A percentile compares a stretch with the other conserved stretches of the same genome.
Evolutionary conservation across 1,140 invertebrate species (phyloP).

Genomic region (Hylaeus volcanicus): DNA sequence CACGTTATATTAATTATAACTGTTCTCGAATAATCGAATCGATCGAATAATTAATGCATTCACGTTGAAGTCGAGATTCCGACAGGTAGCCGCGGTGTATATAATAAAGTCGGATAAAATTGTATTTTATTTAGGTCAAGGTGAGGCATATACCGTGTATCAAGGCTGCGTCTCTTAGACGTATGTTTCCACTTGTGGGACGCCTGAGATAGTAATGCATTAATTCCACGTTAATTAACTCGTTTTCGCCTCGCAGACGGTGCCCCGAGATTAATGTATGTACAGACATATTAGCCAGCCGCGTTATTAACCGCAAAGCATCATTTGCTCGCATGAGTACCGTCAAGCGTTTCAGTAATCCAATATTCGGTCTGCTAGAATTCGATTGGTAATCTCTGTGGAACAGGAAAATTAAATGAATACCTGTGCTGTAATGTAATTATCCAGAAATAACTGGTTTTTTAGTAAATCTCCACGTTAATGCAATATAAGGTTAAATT

Average conservation of each 20-base stretch:
- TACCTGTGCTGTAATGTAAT: not conserved
- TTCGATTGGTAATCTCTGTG: not conserved
- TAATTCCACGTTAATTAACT: not conserved
- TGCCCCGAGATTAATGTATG: not conserved
- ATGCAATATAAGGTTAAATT: no score
- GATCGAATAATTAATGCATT: no score
- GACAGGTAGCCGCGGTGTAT: not conserved
- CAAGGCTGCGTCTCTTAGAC: not conserved
- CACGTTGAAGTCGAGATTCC: no score
- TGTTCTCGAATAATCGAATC: no score
- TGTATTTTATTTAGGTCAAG: not conserved
- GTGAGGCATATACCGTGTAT: not conserved
- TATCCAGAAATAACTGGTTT: not conserved
- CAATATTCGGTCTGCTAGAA: not conserved
- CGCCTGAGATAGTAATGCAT: not conserved
- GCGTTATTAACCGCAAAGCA: not conserved
- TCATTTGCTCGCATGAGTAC: constrained; percentile 14
- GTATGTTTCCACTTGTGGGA: not conserved
- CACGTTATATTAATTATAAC: no score
- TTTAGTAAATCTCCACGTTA: no score
- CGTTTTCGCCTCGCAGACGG: not conserved
- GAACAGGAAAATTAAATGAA: not conserved
- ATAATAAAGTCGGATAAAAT: constrained; percentile 10
- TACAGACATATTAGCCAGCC: not conserved
- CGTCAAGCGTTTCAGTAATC: constrained; percentile 15